Evolutionary conservation across 2,888 invertebrate species (phyloP).

Genomic region (Elaeidobius kamerunicus): DNA sequence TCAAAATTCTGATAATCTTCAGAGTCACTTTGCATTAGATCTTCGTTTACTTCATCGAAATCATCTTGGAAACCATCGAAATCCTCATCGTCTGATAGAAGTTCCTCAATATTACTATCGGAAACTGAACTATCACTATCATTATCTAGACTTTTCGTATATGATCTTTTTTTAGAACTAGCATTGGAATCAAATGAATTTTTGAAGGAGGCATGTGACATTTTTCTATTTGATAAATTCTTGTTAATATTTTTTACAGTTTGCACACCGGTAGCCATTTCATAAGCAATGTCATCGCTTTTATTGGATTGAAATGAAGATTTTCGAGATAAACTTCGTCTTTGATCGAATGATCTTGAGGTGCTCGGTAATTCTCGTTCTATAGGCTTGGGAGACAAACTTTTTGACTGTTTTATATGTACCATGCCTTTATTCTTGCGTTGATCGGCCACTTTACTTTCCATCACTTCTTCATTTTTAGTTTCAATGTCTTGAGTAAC

Average conservation of each 20-base stretch:
- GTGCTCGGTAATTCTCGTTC: conserved; percentile 16
- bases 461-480: background rate
- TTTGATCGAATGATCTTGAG: conserved; percentile 19
- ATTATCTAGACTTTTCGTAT: conserved; percentile 48
- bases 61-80: conserved; percentile 45
- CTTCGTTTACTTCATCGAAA: conserved; percentile 49
- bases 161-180: conserved; percentile 46
- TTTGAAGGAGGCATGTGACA: conserved; percentile 28
- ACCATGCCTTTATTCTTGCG: conserved; percentile 1
- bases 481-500: background rate
- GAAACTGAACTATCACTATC: conserved; percentile 50
- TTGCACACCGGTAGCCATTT: conserved; percentile 36
- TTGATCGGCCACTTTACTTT: background rate
- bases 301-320: conserved; percentile 23
- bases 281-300: conserved; percentile 36
- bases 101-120: conserved; percentile 49
- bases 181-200: conserved; percentile 46
- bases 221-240: conserved; percentile 26
- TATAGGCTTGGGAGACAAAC: conserved; percentile 19
- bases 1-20: conserved; percentile 41
- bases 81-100: conserved; percentile 39
- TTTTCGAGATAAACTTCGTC: conserved; percentile 20
- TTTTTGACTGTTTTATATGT: conserved; percentile 8
- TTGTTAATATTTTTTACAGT: conserved; percentile 38
- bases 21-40: conserved; percentile 39